These are phyloP conservation scores for Cololabis saira DNA, from an alignment of 2,113 vertebrate genomes.

Conservation along the genomic window DNA sequence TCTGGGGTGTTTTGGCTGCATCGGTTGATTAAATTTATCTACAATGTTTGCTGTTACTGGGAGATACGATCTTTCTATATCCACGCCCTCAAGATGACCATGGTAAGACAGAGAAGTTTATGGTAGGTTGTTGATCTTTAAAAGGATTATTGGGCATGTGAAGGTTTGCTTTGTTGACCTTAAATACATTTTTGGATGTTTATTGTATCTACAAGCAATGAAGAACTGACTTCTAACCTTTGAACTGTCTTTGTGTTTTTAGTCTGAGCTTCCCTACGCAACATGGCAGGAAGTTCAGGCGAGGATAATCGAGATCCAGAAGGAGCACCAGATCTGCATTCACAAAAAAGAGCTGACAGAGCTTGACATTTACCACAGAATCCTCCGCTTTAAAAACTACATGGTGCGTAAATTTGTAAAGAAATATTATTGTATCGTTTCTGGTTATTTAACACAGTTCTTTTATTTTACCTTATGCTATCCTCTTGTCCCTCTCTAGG, in stretches of 20 bases:
- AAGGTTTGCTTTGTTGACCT: background rate
- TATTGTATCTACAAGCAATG: background rate
- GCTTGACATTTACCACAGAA: conserved; percentile 96
- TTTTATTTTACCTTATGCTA: background rate
- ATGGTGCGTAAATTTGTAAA: conserved; percentile 81
- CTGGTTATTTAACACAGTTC: background rate
- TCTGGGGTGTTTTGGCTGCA: conserved; percentile 98
- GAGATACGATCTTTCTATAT: conserved; percentile 97
- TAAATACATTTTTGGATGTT: background rate
- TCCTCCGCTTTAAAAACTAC: conserved; percentile 99
- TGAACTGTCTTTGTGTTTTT: conserved; percentile 23
- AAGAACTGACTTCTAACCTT: background rate
- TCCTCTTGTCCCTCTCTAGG: conserved; percentile 50
- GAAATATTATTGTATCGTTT: background rate
- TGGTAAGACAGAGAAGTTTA: conserved; percentile 82
- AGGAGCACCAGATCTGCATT: conserved; percentile 99
- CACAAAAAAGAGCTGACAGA: conserved; percentile 97
- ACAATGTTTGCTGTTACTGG: conserved; percentile 99
- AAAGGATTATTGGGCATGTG: background rate
- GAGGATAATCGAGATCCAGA: conserved; percentile 96
- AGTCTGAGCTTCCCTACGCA: conserved; percentile 94
- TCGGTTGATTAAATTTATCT: conserved; percentile 95
- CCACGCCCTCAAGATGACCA: conserved; percentile 92
- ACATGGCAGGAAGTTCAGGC: conserved; percentile 98
- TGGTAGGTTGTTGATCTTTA: background rate